Conservation (phyloP, 2,888 invertebrate species). For the Erynnis tages region DNA sequence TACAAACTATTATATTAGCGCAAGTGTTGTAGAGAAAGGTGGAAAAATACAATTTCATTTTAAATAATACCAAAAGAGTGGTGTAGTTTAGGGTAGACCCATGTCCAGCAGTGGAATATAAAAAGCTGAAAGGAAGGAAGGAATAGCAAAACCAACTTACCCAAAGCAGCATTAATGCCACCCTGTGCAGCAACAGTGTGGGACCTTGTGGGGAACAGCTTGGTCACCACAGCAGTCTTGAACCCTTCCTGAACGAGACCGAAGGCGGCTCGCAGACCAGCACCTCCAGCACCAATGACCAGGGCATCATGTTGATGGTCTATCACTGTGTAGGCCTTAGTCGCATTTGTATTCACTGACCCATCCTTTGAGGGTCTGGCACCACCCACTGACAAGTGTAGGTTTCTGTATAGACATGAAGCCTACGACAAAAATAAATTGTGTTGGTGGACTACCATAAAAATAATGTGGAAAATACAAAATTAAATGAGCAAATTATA, state of each 20-base stretch:
- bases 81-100: too few species aligned
- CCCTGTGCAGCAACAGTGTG: conserved; percentile 99
- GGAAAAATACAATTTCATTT: too few species aligned
- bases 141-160: conserved; percentile 50
- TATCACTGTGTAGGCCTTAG: conserved; percentile 92
- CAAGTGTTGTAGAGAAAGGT: too few species aligned
- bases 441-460: too few species aligned
- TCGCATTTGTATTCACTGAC: conserved; percentile 74
- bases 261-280: conserved; percentile 97
- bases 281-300: conserved; percentile 98
- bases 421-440: conserved; percentile 57
- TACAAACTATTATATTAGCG: too few species aligned
- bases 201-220: conserved; percentile 98
- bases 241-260: conserved; percentile 98
- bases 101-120: too few species aligned
- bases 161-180: conserved; percentile 98
- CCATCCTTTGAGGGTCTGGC: conserved; percentile 64
- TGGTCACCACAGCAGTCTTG: conserved; percentile 98
- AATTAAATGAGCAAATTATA: too few species aligned
- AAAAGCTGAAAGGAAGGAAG: neutral
- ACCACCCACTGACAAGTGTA: conserved; percentile 64
- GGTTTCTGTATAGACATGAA: conserved; percentile 64
- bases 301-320: conserved; percentile 99
- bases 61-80: too few species aligned
- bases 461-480: too few species aligned